Evolutionary conservation across 2,113 vertebrate species (phyloP).

Genomic region (Sterrhoptilus dennistouni): DNA sequence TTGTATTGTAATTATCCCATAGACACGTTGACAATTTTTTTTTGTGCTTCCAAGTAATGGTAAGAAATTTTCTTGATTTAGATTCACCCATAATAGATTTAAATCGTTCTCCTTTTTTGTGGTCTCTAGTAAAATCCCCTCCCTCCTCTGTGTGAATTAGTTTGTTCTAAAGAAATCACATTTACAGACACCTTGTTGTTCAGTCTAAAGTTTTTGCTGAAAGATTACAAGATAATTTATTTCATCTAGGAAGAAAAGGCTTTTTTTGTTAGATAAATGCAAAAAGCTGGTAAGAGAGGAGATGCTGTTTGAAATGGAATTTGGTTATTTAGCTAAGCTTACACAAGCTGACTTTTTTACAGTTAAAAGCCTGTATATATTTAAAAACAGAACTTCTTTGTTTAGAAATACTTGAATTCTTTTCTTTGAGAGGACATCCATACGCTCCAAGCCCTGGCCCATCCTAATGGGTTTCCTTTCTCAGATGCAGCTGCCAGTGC

Average conservation of each 20-base stretch:
- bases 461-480: background rate
- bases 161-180: background rate
- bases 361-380: background rate
- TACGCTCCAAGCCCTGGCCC: background rate
- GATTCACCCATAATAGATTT: background rate
- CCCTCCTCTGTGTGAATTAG: background rate
- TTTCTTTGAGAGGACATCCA: background rate
- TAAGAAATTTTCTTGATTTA: background rate
- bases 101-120: background rate
- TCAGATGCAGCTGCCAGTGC: slow-evolving; percentile 42
- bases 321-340: background rate
- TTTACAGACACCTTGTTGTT: background rate
- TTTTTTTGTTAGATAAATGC: background rate
- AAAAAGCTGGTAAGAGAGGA: background rate
- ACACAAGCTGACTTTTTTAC: background rate
- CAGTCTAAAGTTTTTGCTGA: background rate
- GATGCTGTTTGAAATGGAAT: background rate
- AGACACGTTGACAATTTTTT: background rate
- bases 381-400: background rate
- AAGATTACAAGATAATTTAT: background rate
- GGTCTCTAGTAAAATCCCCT: background rate
- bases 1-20: background rate
- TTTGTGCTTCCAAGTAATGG: background rate
- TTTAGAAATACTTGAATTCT: background rate
- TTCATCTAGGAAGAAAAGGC: background rate